Conservation (phyloP, 2,113 vertebrate species). For the Garra rufa region DNA sequence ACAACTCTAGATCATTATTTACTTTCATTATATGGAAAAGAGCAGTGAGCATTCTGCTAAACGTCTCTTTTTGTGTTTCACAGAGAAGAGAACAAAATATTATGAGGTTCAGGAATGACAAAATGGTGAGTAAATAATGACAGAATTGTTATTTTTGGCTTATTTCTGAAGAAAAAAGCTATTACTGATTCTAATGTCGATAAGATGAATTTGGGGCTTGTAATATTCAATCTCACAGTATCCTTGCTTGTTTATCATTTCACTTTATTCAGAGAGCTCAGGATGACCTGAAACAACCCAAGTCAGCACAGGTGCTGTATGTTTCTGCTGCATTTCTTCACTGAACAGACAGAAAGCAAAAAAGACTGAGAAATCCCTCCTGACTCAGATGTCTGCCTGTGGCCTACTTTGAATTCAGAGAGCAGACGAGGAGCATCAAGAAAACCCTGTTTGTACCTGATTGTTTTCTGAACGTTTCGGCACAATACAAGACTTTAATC, state of each 20-base stretch:
- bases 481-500: background rate
- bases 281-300: constrained; percentile 2
- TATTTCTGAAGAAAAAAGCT: background rate
- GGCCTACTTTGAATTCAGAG: background rate
- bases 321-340: background rate
- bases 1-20: background rate
- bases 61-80: background rate
- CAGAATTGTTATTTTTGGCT: background rate
- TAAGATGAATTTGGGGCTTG: background rate
- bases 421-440: background rate
- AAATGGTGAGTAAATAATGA: background rate
- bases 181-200: background rate
- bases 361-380: background rate
- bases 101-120: background rate
- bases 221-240: background rate
- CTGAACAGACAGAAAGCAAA: background rate
- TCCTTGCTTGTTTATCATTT: background rate
- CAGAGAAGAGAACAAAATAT: background rate
- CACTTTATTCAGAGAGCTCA: background rate
- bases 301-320: background rate
- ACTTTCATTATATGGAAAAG: background rate
- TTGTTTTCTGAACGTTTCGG: background rate
- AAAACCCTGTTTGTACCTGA: background rate
- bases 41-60: background rate
- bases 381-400: background rate